Base-by-base conservation (phyloP, 2,797 vertebrate genomes). In the Clarias platycephalus region DNA sequence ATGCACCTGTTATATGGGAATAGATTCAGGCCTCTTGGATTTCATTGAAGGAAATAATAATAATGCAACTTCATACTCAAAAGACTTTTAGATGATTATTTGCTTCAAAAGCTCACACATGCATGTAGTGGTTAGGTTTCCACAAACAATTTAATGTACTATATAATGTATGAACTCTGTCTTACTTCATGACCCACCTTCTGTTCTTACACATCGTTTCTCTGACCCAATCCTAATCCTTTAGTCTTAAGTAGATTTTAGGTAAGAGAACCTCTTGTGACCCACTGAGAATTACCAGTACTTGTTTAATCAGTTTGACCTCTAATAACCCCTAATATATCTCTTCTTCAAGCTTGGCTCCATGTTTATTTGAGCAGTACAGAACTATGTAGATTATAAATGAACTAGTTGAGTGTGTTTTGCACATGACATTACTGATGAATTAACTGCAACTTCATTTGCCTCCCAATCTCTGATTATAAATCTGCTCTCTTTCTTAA, bases 311-410 rank as follows among this genome's bases (percentile, higher is more conserved):
- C 60, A 70, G 37, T 55, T 57, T 80, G 71, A 64, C 80, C 75
- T 58, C 44, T 68, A 57, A n/a, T 22, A 49, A 80, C 63, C 63
- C 67, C 37, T 34, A 49, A 70, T 81, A 68, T 64, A 24, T 87
- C 70, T 87, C 68, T 44, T 26, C 84, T 68, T 81, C 64, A 72
- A 86, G 82, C 78, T 81, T 44, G 79, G 64, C 81, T 75, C 26
- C 60, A 74, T 90, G 87, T 90, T 89, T 90, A 89, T 90, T 88
- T 90, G 82, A 90, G 31, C 79, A 83, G 78, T 86, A 68, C 71
- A 82, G 74, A 82, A 31, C 78, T 70, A 40, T 66, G 81, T 22
- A 81, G 67, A 81, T 85, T 88, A 86, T 87, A 78, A 90, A 88
- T 81, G 66, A 74, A 8, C 44, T 66, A 77, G 76, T 76, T 82